Base-by-base conservation (phyloP, 1,140 invertebrate genomes). In the Linepithema humile region DNA sequence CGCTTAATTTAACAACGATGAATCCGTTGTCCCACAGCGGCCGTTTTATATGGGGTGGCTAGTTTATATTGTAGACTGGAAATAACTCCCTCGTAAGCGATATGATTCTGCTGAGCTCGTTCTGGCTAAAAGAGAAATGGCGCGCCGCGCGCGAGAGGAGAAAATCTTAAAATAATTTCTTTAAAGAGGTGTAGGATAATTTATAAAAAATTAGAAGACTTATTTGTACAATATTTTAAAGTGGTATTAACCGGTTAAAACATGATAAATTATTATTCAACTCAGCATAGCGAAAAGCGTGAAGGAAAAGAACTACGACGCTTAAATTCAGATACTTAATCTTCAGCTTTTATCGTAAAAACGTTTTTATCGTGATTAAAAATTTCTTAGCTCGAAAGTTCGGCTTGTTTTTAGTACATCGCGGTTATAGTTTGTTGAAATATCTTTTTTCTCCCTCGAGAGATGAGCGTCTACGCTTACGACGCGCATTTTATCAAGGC, bases 1-100 rank as follows among this genome's bases (percentile, higher is more conserved):
- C 67, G 65, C 50, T 88, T 88, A 87, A 88, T 87, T 78, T 74
- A 87, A 88, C 86, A 57, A 87, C 82, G 64, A 87, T 82, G 84
- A 87, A 87, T 86, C 73, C 85, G 84, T 74, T 82, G 84, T 75
- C 62, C 62, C 53, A 50, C 35, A 53, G 72, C 23, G 45, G 50
- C 85, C 59, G 65, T 65, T 73, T 73, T 82, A 74, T 73, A 73
- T 40, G 35, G 23, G 35, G 45, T 40, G 48, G 20, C 75, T 23
- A 55, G 62, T 78, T 78, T 78, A 69, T 69, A 55, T 50, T 69
- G 62, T 69, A 69, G 62, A 53, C 62, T 29, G 17, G 23, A 26
- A 78, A 78, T 78, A 78, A 67, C 60, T 78, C 48, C 35, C 45
- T 69, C 75, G 75, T 67, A 67, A 78, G 62, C 23, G 62, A 78